Base-by-base conservation (phyloP, 1,140 invertebrate species). In the Araneus ventricosus region DNA sequence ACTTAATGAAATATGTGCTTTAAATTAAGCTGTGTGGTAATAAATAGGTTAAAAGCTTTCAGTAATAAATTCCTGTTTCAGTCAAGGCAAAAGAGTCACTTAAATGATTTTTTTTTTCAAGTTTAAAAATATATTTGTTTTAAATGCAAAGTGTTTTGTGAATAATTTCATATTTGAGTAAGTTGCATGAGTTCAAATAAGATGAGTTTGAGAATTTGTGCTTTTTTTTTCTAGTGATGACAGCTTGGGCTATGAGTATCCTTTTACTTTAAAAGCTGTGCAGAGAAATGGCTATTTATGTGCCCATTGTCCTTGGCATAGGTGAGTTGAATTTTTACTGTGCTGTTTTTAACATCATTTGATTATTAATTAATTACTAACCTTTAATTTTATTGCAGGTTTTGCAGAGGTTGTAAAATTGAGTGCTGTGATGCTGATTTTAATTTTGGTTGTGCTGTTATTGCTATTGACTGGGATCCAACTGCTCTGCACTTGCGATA, bases 391-490 rank as follows among this genome's bases (percentile, higher is more conserved):
- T 27, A n/a, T 88, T 22, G 7, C 57, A 94, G 94, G 94, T 98
- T 98, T 95, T 99, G 98, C 95, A 96, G 97, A 94, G 98, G 98
- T 87, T 98, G 98, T 96, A 96, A 96, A 93, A 96, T 98, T 92
- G 97, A 97, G 88, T 97, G 97, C 95, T 91, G 92, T 88, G 94
- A 94, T 80, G 63, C 82, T 10, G 94, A 95, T 63, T 96, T 96
- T 94, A 96, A 95, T 88, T 96, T 95, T 94, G 94, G 95, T 52
- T 94, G 94, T 37, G 95, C 95, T 87, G 96, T 96, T 95, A 96
- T 98, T 92, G 97, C 97, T 63, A 97, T 98, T 52, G 98, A 98
- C 95, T 98, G 98, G 98, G 98, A 98, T 95, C 98, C 98, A 88
- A 98, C 98, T 24, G 98, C 98, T 86, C 95, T 98, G 94, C 98